Base-by-base conservation (phyloP, 1,140 invertebrate species). In the Charaxes varanes region DNA sequence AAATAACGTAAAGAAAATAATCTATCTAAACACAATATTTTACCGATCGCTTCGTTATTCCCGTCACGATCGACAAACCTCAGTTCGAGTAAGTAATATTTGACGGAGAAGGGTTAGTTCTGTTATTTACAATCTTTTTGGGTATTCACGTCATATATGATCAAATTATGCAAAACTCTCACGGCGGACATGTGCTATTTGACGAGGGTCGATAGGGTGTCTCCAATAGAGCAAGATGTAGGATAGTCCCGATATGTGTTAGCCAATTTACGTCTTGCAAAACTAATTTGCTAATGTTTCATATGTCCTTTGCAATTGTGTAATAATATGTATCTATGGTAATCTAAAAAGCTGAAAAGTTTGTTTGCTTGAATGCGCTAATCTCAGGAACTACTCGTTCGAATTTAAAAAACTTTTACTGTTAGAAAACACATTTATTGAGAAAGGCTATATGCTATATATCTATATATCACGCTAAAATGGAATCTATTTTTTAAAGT, bases 151-250 rank as follows among this genome's bases (percentile, higher is more conserved):
- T 54, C 40, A 23, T 40, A 41, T 51, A 42, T 51, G 55, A 59
- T 60, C 40, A 54, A 52, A 60, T 55, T 60, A 60, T 60, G 53
- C 34, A 46, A 60, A 60, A 42, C 26, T 41, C 22, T 37, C 28
- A 31, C 28, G 28, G 28, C 30, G 24, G 41, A 41, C 31, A 27
- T 43, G 37, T 41, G 34, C 21, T 33, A 8, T 41, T 34, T 56
- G 53, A 56, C 49, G 40, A 61, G 49, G 57, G 53, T 56, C 35
- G 31, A 11, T 3, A 6, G 14, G 28, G 1, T 2, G 5, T 12
- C 28, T n/a, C 12, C 15, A 6, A 12, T 4, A 5, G n/a, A 4
- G n/a, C 1, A 4, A 13, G 30, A 22, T 28, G 36, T 30, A 18
- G 21, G 13, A 22, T 8, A 41, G 18, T 41, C 26, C 35, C 18